Evolutionary conservation across 1,140 invertebrate genomes (phyloP).

Genomic region (Lepidurus packardi): DNA sequence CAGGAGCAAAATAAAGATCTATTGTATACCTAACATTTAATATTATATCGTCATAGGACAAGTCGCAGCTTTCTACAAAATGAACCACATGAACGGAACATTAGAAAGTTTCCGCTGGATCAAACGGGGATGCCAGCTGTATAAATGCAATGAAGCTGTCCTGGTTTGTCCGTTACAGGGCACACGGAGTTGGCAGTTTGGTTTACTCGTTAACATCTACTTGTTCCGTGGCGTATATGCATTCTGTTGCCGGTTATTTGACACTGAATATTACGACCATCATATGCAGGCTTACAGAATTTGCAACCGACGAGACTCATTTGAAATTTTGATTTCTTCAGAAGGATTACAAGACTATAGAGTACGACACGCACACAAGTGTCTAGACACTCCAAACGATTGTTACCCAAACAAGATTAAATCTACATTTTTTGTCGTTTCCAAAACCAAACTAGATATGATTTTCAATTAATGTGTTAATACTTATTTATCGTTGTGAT

Average conservation of each 20-base stretch:
- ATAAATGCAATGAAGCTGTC: background rate
- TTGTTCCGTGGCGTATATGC: background rate
- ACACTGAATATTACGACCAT: conserved; percentile 6
- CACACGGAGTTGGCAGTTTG: background rate
- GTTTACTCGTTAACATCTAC: background rate
- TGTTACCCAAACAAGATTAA: background rate
- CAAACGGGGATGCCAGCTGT: background rate
- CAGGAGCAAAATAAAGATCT: conserved; percentile 26
- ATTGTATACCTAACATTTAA: background rate
- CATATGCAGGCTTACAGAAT: background rate
- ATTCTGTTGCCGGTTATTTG: background rate
- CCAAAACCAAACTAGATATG: background rate
- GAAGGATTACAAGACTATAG: conserved; percentile 1
- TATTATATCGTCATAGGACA: conserved; percentile 24
- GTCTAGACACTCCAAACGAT: background rate
- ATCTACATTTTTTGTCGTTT: background rate
- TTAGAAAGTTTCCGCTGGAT: background rate
- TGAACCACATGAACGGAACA: background rate
- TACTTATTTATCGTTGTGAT: background rate
- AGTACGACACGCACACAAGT: background rate
- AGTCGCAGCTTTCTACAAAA: conserved; percentile 9
- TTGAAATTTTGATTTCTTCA: background rate
- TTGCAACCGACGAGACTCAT: background rate
- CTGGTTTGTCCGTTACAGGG: background rate
- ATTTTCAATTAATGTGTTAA: background rate